A percentile compares a stretch with the other conserved stretches of the same genome.
Evolutionary conservation across 37 sponge, comb jelly and placozoan genomes (phyloP).

Genomic region (Halisarca cf. caerulea): DNA sequence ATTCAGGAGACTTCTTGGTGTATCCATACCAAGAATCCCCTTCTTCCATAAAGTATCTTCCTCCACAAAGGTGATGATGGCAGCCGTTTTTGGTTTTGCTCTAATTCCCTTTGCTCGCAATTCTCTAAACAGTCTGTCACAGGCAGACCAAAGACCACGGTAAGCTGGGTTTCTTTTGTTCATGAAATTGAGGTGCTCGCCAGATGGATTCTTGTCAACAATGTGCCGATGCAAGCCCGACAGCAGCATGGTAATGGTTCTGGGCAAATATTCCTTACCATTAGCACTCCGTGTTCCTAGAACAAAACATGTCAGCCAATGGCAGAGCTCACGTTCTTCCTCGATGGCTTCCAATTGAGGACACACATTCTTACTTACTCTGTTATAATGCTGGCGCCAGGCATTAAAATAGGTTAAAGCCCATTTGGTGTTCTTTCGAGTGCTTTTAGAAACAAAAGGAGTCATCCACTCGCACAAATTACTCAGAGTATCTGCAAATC

Average conservation of each 20-base stretch:
- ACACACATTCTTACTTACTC: no score
- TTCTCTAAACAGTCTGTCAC: neutral
- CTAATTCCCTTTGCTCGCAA: neutral
- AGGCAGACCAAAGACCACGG: neutral
- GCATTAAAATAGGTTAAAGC: no score
- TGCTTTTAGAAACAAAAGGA: no score
- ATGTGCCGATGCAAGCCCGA: neutral
- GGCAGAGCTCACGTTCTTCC: no score
- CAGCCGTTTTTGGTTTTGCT: neutral
- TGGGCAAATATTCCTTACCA: neutral
- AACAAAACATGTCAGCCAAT: neutral
- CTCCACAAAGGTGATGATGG: conserved; percentile 3
- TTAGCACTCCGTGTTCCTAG: neutral
- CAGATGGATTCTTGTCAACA: no score
- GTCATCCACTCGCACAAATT: no score
- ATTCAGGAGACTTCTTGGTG: neutral
- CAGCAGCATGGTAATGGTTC: neutral
- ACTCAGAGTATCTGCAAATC: no score
- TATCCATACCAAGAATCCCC: neutral
- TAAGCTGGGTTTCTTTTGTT: neutral
- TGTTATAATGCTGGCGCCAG: no score
- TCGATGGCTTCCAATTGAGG: no score
- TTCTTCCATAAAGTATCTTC: neutral
- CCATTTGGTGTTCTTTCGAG: no score
- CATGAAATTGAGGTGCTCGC: neutral